Evolutionary conservation across 1,140 invertebrate genomes (phyloP).

Genomic region (Globodera rostochiensis): DNA sequence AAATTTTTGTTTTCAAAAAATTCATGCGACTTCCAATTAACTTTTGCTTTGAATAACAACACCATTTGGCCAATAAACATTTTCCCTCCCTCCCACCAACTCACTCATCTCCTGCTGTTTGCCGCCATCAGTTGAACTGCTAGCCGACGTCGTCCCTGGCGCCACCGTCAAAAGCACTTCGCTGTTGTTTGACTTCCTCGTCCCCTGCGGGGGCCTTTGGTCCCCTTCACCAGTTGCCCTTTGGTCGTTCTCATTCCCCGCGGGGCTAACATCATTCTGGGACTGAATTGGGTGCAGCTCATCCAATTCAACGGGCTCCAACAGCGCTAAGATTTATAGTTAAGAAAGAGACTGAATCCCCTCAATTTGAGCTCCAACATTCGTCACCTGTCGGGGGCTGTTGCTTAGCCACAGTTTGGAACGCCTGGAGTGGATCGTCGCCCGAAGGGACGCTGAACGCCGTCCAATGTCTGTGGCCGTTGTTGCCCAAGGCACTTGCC

Average conservation of each 20-base stretch:
- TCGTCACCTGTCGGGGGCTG: background rate
- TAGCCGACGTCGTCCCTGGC: background rate
- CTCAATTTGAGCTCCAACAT: background rate
- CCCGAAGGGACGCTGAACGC: background rate
- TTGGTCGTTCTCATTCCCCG: background rate
- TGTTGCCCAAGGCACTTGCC: background rate
- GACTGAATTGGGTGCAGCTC: slow-evolving; percentile 7
- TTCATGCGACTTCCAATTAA: too few relatives aligned
- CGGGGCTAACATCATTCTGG: slow-evolving; percentile 3
- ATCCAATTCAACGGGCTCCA: slow-evolving; percentile 5
- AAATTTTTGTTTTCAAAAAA: background rate
- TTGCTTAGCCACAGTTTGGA: background rate
- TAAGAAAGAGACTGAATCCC: too few relatives aligned
- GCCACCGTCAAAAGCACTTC: background rate
- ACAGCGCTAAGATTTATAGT: background rate
- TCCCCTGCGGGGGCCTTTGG: background rate
- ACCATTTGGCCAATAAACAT: too few relatives aligned
- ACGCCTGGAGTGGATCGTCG: background rate
- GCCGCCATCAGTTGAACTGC: background rate
- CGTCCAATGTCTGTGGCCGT: background rate
- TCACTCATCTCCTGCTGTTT: background rate
- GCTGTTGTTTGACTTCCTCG: background rate
- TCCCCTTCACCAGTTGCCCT: background rate
- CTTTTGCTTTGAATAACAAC: too few relatives aligned
- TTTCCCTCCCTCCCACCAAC: background rate